Conservation (phyloP, 2,888 invertebrate species). For the Campoplex nolae region DNA sequence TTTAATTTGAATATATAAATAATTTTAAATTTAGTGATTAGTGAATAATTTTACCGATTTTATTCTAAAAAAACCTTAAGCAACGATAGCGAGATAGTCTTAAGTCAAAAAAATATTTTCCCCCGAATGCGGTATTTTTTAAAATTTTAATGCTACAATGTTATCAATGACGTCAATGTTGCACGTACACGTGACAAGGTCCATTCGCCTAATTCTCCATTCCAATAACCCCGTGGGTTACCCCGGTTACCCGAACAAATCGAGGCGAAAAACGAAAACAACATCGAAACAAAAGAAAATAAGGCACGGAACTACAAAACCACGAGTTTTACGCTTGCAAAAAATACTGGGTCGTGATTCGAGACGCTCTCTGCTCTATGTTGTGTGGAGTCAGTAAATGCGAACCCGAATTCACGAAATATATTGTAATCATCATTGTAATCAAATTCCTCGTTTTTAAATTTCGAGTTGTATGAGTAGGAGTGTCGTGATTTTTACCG, state of each 20-base stretch:
- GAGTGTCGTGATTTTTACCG: background rate
- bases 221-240: too few relatives aligned
- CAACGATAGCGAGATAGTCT: background rate
- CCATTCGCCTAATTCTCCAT: too few relatives aligned
- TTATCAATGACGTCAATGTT: background rate
- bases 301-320: background rate
- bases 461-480: background rate
- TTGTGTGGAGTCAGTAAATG: background rate
- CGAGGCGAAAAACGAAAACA: background rate
- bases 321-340: background rate
- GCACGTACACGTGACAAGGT: too few relatives aligned
- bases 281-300: too few relatives aligned
- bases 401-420: background rate
- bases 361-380: background rate
- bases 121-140: background rate
- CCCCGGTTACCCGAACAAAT: too few relatives aligned
- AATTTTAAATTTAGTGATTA: too few relatives aligned
- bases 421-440: background rate
- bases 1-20: too few relatives aligned
- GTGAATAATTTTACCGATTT: too few relatives aligned
- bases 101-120: background rate
- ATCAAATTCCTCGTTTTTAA: background rate
- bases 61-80: too few relatives aligned
- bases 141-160: background rate
- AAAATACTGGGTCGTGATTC: background rate